A percentile compares a stretch with the other conserved stretches of the same genome.
Conservation (phyloP, 2,888 invertebrate species). For the Cyaniris semiargus region DNA sequence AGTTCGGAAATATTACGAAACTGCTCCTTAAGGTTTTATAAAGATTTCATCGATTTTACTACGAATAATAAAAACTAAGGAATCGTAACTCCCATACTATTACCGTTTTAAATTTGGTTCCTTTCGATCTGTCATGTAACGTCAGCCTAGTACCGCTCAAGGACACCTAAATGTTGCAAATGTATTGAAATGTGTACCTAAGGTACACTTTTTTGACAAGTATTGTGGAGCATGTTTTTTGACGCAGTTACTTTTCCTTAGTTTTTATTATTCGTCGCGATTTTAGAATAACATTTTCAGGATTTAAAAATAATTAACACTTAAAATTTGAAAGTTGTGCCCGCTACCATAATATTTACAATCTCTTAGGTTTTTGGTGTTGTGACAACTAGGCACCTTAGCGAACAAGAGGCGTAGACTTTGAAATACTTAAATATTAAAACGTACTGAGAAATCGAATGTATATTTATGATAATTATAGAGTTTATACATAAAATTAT, state of each 20-base stretch:
- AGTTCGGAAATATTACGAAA: not conserved
- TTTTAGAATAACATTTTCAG: conserved; percentile 16
- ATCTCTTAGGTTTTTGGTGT: conserved; percentile 36
- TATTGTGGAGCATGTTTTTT: too few relatives aligned
- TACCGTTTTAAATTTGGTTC: too few relatives aligned
- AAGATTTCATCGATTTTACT: not conserved
- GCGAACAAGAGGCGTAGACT: conserved; percentile 21
- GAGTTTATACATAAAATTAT: not conserved
- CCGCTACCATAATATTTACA: conserved; percentile 44
- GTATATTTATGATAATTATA: conserved; percentile 21
- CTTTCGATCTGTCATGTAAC: too few relatives aligned
- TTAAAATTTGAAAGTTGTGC: conserved; percentile 43
- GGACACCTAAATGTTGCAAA: too few relatives aligned
- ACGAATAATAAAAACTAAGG: too few relatives aligned
- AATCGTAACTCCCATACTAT: too few relatives aligned
- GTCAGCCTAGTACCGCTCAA: too few relatives aligned
- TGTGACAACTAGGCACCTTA: conserved; percentile 36
- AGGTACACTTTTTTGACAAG: too few relatives aligned
- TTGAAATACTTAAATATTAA: conserved; percentile 18
- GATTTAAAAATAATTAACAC: conserved; percentile 32
- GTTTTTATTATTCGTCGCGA: too few relatives aligned
- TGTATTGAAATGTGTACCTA: too few relatives aligned
- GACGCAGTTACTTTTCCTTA: too few relatives aligned
- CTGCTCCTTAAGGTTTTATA: not conserved
- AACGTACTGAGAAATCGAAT: conserved; percentile 31